Base-by-base conservation (phyloP, 2,888 invertebrate genomes). In the Luperina testacea region DNA sequence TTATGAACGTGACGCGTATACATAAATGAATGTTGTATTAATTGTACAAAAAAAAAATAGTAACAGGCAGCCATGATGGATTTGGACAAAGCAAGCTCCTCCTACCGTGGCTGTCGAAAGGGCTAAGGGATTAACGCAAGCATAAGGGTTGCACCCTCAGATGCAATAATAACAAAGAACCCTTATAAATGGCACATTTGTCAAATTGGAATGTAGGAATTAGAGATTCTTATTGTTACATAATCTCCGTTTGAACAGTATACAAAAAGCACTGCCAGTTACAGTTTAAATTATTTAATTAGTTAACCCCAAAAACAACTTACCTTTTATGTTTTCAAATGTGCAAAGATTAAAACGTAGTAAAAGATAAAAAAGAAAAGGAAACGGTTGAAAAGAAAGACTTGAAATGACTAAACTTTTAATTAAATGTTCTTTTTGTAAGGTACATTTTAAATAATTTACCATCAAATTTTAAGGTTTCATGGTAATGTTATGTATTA, bases 11-110 rank as follows among this genome's bases (percentile, higher is more conserved):
- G 8, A 17, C 17, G 17, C 1, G 3, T 63, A 27, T 42, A 42
- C 0, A 45, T 17, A 32, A 32, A 9, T 27, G 15, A 27, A 7
- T 0, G 42, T 20, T 15, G 20, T 64, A 20, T 27, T 45, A 8
- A 13, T 7, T 24, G 27, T 61, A 24, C 2, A 38, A 20, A 59
- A 45, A 59, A 17, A 69, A 11, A 0, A 2, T 8, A 24, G 27
- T 11, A 48, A 77, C 6, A 15, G 24, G 27, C 77, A 48, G 79
- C 78, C 79, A 78, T 78, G 71, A 51, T 71, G 51, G 20, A 59
- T 65, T 67, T 67, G 2, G n/a, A 11, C 17, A 51, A 53, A 27
- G 6, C 7, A 42, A 71, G 48, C 72, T 32, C 71, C 79, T 32
- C 78, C 79, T 42, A 48, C 38, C 2, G 8, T 24, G 13, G 7